Conservation (phyloP, 2,888 invertebrate species). For the Archips crataeganus region DNA sequence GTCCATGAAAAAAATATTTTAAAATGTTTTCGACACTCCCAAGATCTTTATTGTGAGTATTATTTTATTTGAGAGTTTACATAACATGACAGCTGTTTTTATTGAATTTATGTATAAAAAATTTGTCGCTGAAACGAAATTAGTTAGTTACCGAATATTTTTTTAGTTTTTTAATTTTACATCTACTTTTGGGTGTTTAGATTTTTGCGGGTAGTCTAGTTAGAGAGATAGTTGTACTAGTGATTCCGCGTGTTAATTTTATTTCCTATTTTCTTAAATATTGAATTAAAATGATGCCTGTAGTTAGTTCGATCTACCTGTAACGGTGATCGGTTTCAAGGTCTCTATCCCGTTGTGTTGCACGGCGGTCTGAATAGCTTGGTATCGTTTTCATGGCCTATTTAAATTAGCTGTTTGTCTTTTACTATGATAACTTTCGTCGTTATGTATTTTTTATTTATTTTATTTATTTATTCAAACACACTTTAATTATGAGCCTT, state of each 20-base stretch:
- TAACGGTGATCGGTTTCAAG: conserved; percentile 36
- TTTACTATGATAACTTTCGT: background rate
- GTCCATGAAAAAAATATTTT: conserved; percentile 70
- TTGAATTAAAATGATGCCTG: conserved; percentile 11
- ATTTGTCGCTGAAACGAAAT: conserved; percentile 31
- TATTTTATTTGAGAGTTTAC: conserved; percentile 81
- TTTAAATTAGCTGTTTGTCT: background rate
- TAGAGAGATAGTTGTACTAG: background rate
- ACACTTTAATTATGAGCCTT: too few species aligned
- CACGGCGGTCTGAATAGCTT: conserved; percentile 10
- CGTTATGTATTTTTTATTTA: background rate
- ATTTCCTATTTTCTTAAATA: background rate
- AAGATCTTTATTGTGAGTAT: conserved; percentile 80
- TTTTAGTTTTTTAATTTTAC: background rate
- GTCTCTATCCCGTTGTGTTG: conserved; percentile 33
- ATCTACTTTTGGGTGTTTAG: background rate
- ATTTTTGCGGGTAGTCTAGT: background rate
- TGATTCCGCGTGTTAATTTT: background rate
- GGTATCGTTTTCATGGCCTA: conserved; percentile 13
- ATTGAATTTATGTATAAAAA: conserved; percentile 64
- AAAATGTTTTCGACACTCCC: conserved; percentile 82
- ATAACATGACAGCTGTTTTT: conserved; percentile 83
- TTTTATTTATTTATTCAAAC: too few species aligned
- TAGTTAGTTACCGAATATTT: background rate
- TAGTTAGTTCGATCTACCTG: background rate